Percentiles rank a stretch among this genome's conserved stretches.
Evolutionary conservation across 2,888 invertebrate species (phyloP).

Genomic region (Molorchus minor): DNA sequence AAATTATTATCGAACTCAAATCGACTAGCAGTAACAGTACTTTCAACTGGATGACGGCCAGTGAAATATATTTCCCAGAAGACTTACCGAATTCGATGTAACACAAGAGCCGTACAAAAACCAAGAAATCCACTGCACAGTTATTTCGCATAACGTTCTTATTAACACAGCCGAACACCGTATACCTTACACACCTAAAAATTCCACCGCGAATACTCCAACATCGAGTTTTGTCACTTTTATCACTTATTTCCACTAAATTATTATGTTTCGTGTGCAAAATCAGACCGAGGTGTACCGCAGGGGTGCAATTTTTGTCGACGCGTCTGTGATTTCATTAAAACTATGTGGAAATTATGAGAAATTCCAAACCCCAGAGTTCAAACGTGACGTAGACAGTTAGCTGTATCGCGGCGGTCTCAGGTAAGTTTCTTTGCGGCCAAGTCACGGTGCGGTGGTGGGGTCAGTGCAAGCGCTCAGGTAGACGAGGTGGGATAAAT

Average conservation of each 20-base stretch:
- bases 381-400: conserved; percentile 39
- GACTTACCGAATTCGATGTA: conserved; percentile 34
- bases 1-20: not conserved
- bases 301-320: conserved; percentile 11
- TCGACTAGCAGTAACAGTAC: conserved; percentile 6
- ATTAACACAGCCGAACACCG: conserved; percentile 19
- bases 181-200: conserved; percentile 41
- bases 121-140: conserved; percentile 35
- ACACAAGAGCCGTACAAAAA: conserved; percentile 20
- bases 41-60: not conserved
- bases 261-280: not conserved
- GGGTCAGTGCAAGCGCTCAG: conserved; percentile 32
- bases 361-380: conserved; percentile 31
- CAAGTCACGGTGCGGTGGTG: conserved; percentile 32
- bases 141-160: conserved; percentile 34
- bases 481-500: conserved; percentile 26
- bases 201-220: conserved; percentile 35
- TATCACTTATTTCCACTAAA: conserved; percentile 5
- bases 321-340: conserved; percentile 9
- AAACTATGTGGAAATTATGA: conserved; percentile 28
- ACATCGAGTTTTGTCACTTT: conserved; percentile 11
- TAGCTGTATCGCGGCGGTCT: conserved; percentile 35
- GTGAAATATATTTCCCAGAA: not conserved
- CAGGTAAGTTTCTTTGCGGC: conserved; percentile 43
- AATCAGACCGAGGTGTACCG: conserved; percentile 9